Conservation (phyloP, 1,140 invertebrate species). For the Goniozus legneri region DNA sequence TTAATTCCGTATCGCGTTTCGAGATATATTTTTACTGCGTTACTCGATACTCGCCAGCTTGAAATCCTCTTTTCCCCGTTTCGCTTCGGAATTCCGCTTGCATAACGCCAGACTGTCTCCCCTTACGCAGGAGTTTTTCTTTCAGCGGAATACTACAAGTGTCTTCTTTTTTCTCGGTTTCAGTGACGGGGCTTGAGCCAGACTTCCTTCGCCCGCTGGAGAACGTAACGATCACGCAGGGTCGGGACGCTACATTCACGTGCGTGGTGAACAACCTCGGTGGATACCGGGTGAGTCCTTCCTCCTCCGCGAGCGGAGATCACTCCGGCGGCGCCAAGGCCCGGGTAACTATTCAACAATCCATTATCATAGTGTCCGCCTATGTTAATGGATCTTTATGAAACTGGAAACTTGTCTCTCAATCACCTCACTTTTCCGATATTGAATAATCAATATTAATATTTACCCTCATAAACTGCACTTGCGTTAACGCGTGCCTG, state of each 20-base stretch:
- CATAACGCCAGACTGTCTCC: too few relatives aligned
- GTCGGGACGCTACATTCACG: conserved; percentile 83
- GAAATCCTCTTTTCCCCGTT: too few relatives aligned
- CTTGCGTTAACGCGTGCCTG: conserved; percentile 29
- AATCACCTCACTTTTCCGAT: conserved; percentile 34
- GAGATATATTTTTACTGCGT: too few relatives aligned
- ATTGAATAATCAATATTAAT: conserved; percentile 14
- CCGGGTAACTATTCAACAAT: conserved; percentile 52
- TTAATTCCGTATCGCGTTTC: too few relatives aligned
- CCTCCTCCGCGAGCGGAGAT: conserved; percentile 63
- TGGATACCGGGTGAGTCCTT: conserved; percentile 89
- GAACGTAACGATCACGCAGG: conserved; percentile 83
- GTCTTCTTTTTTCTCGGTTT: conserved; percentile 34
- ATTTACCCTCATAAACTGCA: conserved; percentile 26
- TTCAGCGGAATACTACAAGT: too few relatives aligned
- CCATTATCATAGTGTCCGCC: conserved; percentile 44
- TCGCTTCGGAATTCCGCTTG: too few relatives aligned
- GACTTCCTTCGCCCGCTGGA: conserved; percentile 81
- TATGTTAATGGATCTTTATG: conserved; percentile 46
- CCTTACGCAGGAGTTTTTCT: too few relatives aligned
- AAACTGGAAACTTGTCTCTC: too few relatives aligned
- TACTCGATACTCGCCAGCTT: too few relatives aligned
- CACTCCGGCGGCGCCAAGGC: conserved; percentile 61
- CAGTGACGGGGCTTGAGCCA: conserved; percentile 69
- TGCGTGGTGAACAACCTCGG: conserved; percentile 88